Evolutionary conservation across 1,140 invertebrate species (phyloP).

Genomic region (Pseudomyrmex concolor): DNA sequence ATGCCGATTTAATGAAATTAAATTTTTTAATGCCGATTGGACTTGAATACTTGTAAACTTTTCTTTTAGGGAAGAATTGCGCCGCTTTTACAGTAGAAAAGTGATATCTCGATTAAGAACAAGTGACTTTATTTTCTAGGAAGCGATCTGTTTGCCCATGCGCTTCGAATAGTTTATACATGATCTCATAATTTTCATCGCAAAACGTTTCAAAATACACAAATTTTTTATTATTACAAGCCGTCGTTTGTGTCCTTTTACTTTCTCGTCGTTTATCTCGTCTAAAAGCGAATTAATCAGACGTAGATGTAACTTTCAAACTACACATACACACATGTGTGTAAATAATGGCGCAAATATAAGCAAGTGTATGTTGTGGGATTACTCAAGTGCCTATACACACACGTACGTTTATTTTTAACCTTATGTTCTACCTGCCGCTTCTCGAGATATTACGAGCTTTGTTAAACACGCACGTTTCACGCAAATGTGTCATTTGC

Average conservation of each 20-base stretch:
- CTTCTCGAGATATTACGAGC: not conserved
- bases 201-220: constrained; percentile 17
- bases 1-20: not conserved
- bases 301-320: not conserved
- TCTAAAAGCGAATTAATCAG: not conserved
- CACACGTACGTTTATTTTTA: not conserved
- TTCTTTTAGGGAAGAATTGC: no score
- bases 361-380: constrained; percentile 2
- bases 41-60: no score
- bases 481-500: constrained; percentile 2
- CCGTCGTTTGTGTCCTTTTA: not conserved
- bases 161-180: constrained; percentile 3
- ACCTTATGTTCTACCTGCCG: not conserved
- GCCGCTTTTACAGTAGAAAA: no score
- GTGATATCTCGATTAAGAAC: not conserved
- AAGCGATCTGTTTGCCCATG: not conserved
- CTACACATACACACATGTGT: not conserved
- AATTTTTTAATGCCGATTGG: no score
- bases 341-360: constrained; percentile 1
- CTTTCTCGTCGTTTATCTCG: not conserved
- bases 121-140: not conserved
- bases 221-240: constrained; percentile 1
- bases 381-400: not conserved
- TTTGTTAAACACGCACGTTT: not conserved
- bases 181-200: constrained; percentile 28